phyloP scores from a whole-genome alignment of 2,888 invertebrate genomes.

The Halictus quadricinctus region DNA sequence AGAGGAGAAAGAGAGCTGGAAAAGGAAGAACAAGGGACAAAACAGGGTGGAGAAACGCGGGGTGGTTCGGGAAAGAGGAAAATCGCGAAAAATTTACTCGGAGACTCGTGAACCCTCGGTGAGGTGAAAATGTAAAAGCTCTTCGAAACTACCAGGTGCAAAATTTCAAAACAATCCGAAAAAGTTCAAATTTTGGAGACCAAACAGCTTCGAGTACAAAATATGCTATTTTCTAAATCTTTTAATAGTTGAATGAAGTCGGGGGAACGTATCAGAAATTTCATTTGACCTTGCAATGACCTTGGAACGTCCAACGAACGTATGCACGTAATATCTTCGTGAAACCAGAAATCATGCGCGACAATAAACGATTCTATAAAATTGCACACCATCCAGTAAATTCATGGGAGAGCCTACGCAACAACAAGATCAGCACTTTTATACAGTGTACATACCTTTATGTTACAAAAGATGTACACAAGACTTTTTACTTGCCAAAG shows the following conservation, averaged over 20 bases:
- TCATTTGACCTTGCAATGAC: not conserved
- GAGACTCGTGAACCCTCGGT: too few species aligned
- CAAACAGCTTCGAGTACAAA: too few species aligned
- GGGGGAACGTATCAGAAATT: not conserved
- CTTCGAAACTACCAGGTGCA: too few species aligned
- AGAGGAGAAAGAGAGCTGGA: not conserved
- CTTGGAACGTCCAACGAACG: not conserved
- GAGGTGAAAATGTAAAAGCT: too few species aligned
- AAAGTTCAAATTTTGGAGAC: too few species aligned
- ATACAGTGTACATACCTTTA: not conserved
- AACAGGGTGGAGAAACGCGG: not conserved
- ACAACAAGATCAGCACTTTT: not conserved
- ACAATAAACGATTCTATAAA: not conserved
- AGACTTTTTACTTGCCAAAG: not conserved
- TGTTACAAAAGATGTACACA: too few species aligned
- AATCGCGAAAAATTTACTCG: slow-evolving; percentile 23
- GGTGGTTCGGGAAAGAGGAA: slow-evolving; percentile 9
- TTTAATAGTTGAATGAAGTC: not conserved
- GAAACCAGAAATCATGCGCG: not conserved
- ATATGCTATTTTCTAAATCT: not conserved
- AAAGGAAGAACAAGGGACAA: too few species aligned
- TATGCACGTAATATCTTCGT: not conserved
- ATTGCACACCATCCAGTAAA: not conserved
- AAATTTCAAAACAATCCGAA: too few species aligned
- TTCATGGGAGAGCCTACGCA: too few species aligned